Conservation (phyloP, 2,888 invertebrate species). For the Lasioglossum lativentre region DNA sequence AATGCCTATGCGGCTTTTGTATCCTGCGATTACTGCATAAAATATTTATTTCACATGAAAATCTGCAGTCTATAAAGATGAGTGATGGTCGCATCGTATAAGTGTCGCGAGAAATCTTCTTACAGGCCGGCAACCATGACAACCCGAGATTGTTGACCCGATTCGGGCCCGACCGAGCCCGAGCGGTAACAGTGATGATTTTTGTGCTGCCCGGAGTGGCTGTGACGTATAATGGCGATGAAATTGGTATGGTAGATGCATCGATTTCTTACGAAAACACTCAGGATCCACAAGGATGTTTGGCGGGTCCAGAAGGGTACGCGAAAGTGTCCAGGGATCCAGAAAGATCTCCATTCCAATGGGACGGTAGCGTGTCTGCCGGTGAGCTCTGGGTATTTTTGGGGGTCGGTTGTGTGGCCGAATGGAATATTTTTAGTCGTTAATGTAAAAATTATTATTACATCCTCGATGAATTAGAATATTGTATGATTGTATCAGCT, state of each 20-base stretch:
- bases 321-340: constrained; percentile 88
- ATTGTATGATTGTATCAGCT: too few species aligned
- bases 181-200: constrained; percentile 91
- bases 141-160: constrained; percentile 89
- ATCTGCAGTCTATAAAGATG: background rate
- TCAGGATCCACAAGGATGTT: constrained; percentile 87
- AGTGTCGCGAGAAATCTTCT: background rate
- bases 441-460: too few species aligned
- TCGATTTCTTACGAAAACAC: constrained; percentile 87
- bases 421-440: too few species aligned
- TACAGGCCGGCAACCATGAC: constrained; percentile 92
- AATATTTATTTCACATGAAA: too few species aligned
- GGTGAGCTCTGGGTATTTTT: constrained; percentile 81
- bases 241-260: constrained; percentile 90
- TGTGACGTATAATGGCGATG: constrained; percentile 92
- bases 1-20: too few species aligned
- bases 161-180: constrained; percentile 88
- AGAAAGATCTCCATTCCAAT: constrained; percentile 92
- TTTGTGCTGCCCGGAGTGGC: constrained; percentile 91
- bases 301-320: constrained; percentile 87
- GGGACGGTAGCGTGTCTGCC: constrained; percentile 88
- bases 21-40: too few species aligned
- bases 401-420: background rate
- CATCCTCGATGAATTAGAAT: too few species aligned
- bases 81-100: background rate